These are phyloP conservation scores for Onchidella celtica DNA, from an alignment of 2,888 invertebrate species.

Conservation along the genomic window DNA sequence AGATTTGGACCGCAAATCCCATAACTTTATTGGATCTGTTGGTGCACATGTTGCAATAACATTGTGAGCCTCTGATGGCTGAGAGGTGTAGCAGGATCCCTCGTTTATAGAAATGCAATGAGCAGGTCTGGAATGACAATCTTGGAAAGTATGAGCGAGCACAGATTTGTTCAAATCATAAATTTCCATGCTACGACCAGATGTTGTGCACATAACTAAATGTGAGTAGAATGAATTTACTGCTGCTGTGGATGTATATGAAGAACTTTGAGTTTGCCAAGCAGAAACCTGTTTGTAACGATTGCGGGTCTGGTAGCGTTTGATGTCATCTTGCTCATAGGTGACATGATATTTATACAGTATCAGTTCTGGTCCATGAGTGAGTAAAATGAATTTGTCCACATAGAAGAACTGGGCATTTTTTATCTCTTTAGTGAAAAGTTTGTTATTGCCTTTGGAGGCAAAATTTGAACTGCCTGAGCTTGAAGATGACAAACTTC, in stretches of 20 bases:
- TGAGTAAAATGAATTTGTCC: conserved; percentile 77
- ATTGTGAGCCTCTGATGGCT: conserved; percentile 73
- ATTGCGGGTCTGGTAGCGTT: conserved; percentile 75
- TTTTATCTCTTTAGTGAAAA: conserved; percentile 72
- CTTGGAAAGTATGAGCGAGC: conserved; percentile 66
- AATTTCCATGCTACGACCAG: conserved; percentile 75
- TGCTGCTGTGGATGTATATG: conserved; percentile 74
- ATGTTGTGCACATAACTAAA: conserved; percentile 77
- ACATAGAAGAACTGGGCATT: conserved; percentile 78
- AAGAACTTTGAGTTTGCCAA: conserved; percentile 66
- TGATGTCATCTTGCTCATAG: conserved; percentile 73
- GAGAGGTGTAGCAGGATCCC: conserved; percentile 74
- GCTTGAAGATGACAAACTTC: background rate
- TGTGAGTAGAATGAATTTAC: conserved; percentile 79
- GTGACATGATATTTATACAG: conserved; percentile 78
- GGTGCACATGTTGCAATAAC: conserved; percentile 77
- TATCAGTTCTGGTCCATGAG: conserved; percentile 69
- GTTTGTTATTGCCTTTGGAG: conserved; percentile 52
- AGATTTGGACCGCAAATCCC: conserved; percentile 79
- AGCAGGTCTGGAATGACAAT: conserved; percentile 74
- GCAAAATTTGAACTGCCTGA: conserved; percentile 43
- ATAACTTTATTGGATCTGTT: conserved; percentile 79
- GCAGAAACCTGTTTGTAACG: conserved; percentile 73
- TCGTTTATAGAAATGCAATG: conserved; percentile 75
- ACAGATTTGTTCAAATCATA: conserved; percentile 78